Conservation (phyloP, 2,888 invertebrate species). For the Agonopterix heracliana region DNA sequence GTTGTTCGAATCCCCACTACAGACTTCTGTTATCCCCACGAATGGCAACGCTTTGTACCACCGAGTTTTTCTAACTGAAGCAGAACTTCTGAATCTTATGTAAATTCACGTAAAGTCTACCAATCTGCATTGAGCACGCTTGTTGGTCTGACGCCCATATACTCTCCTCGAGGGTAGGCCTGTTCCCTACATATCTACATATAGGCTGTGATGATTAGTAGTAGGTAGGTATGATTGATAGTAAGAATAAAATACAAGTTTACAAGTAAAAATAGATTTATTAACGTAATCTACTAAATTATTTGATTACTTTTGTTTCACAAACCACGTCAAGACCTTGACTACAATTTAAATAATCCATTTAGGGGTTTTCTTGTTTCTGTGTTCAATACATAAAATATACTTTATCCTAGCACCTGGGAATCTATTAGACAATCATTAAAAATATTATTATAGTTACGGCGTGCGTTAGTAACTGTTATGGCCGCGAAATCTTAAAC, state of each 20-base stretch:
- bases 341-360: not conserved
- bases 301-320: slow-evolving; percentile 24
- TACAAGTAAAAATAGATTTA: slow-evolving; percentile 62
- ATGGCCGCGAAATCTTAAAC: not conserved
- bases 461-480: not conserved
- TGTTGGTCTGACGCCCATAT: too few species aligned
- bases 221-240: too few species aligned
- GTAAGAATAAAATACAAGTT: slow-evolving; percentile 9
- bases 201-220: too few species aligned
- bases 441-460: not conserved
- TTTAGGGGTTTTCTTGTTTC: slow-evolving; percentile 29
- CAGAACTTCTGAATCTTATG: too few species aligned
- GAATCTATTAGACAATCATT: slow-evolving; percentile 16
- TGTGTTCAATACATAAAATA: slow-evolving; percentile 20
- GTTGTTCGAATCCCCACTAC: too few species aligned
- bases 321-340: not conserved
- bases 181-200: too few species aligned
- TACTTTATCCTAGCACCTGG: slow-evolving; percentile 38
- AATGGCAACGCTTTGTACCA: too few species aligned
- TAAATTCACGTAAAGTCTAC: too few species aligned
- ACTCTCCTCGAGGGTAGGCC: too few species aligned
- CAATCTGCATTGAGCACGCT: too few species aligned
- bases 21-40: too few species aligned
- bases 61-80: too few species aligned
- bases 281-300: slow-evolving; percentile 37